Base-by-base conservation (phyloP, 2,113 vertebrate species). In the Engystomops pustulosus region DNA sequence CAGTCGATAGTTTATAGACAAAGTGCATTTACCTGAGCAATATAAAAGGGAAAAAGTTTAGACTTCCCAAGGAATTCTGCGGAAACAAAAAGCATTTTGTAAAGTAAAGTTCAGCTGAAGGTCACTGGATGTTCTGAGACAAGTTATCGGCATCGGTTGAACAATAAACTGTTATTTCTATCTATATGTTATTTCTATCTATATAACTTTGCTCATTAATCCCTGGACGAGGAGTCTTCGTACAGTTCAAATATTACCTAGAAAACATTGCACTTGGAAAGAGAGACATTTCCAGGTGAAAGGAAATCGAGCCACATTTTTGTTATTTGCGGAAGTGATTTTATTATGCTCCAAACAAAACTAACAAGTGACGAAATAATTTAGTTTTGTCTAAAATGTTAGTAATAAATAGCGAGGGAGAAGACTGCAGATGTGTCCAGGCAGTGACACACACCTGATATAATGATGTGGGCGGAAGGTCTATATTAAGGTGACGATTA, bases 151-250 rank as follows among this genome's bases (percentile, higher is more conserved):
- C 77, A 65, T 20, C 27, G 55, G 36, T 18, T 20, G 60, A 9
- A 1, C 38, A 1, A 79, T 79, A 65, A 44, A 79, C 36, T 79
- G 27, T 75, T 75, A 51, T 51, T 32, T 76, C 5, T 76, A 32
- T 44, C 11, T 77, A 36, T 77, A 58, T 77, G 27, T 25, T 77
- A 32, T 79, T 11, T 41, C 36, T 41, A 41, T 20, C 30, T 65
- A 79, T 45, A 79, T 30, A 47, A 67, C 36, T 32, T 32, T 11
- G 23, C 58, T 47, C 53, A 80, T 80, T 80, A 67, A 80, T 80
- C 41, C 34, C 53, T 51, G 17, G 34, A 62, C 14, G 34, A 27
- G 55, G 53, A 60, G 36, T 18, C 51, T 23, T 60, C 36, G 20
- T 25, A 1, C 53, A 62, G 55, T 23, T 15, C 3, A 45, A 25